Evolutionary conservation across 2,113 vertebrate genomes (phyloP).

Genomic region (Alaudala cheleensis): DNA sequence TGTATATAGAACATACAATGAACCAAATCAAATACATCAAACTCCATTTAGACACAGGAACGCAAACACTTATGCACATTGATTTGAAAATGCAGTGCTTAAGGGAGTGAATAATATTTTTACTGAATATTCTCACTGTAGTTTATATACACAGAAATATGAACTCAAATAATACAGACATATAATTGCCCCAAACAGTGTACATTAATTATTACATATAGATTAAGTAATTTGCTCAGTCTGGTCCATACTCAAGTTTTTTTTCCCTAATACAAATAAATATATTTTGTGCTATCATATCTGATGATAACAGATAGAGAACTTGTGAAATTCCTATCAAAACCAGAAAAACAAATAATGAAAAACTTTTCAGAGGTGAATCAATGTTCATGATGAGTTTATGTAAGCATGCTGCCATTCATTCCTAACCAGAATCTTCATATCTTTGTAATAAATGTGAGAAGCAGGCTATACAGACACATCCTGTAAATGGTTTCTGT

Average conservation of each 20-base stretch:
- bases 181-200: neutral
- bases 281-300: neutral
- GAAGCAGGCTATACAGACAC: neutral
- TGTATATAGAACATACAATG: neutral
- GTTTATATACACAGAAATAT: neutral
- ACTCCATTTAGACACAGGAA: neutral
- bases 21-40: neutral
- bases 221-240: neutral
- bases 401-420: neutral
- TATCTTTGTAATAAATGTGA: neutral
- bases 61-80: fast-evolving
- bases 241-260: neutral
- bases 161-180: fast-evolving
- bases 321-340: neutral
- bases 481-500: neutral
- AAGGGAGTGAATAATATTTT: neutral
- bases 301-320: neutral
- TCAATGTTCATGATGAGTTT: neutral
- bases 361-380: neutral
- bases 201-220: neutral
- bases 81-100: neutral
- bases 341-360: neutral
- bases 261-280: neutral
- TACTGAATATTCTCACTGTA: neutral
- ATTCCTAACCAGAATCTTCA: neutral